Percentiles rank a stretch among this genome's conserved stretches.
phyloP scores from a whole-genome alignment of 2,797 vertebrate genomes.

The Squalus acanthias region DNA sequence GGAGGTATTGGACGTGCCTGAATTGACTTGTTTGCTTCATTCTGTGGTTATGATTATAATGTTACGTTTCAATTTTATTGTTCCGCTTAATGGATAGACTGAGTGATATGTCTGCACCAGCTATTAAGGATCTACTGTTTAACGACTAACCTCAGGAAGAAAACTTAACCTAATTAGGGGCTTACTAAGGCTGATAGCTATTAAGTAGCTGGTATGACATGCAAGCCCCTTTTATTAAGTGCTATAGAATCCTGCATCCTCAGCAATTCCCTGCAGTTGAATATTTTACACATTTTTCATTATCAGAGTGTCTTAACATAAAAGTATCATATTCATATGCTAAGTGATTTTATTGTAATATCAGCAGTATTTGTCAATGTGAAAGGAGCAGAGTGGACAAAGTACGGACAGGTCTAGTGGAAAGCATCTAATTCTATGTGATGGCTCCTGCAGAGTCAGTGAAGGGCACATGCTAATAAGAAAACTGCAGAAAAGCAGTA shows the following conservation, averaged over 20 bases:
- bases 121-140: background rate
- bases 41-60: background rate
- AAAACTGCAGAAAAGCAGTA: slow-evolving; percentile 52
- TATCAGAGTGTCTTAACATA: slow-evolving; percentile 43
- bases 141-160: background rate
- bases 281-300: slow-evolving; percentile 42
- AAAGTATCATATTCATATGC: slow-evolving; percentile 54
- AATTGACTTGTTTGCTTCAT: background rate
- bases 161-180: background rate
- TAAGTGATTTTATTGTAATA: slow-evolving; percentile 60
- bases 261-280: background rate
- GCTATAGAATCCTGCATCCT: background rate
- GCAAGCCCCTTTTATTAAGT: background rate
- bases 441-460: slow-evolving; percentile 78
- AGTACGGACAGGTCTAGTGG: slow-evolving; percentile 66
- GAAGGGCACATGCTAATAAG: slow-evolving; percentile 68
- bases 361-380: slow-evolving; percentile 73
- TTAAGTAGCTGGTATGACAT: background rate
- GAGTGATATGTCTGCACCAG: background rate
- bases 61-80: background rate
- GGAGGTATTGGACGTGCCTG: background rate
- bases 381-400: slow-evolving; percentile 68
- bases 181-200: background rate
- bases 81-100: background rate
- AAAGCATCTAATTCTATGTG: slow-evolving; percentile 80